Evolutionary conservation across 2,113 vertebrate genomes (phyloP).

Genomic region (Craseonycteris thonglongyai): DNA sequence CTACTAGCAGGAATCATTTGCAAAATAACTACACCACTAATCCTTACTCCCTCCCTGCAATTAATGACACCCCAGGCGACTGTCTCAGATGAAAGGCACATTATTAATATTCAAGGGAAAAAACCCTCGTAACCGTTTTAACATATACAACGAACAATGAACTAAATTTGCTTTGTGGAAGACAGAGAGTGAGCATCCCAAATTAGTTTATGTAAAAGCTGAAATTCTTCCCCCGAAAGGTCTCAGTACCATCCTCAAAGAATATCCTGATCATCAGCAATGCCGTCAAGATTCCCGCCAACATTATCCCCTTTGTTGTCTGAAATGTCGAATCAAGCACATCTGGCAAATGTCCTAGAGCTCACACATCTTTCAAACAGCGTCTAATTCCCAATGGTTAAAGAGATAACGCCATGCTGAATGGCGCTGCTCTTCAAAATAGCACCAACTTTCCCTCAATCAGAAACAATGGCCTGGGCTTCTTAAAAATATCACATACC

Average conservation of each 20-base stretch:
- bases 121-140: conserved; percentile 71
- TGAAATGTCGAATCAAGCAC: conserved; percentile 75
- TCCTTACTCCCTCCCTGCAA: conserved; percentile 64
- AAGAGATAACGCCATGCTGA: conserved; percentile 60
- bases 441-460: conserved; percentile 73
- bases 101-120: conserved; percentile 77
- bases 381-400: conserved; percentile 68
- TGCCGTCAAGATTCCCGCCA: conserved; percentile 73
- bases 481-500: conserved; percentile 67
- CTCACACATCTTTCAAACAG: conserved; percentile 72
- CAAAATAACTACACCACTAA: conserved; percentile 58
- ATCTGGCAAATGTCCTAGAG: conserved; percentile 77
- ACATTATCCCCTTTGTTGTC: conserved; percentile 77
- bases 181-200: conserved; percentile 73
- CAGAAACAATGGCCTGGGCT: conserved; percentile 70
- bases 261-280: conserved; percentile 76
- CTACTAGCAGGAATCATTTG: conserved; percentile 53
- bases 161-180: conserved; percentile 76
- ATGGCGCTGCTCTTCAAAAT: conserved; percentile 66
- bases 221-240: conserved; percentile 74
- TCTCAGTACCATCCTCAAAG: conserved; percentile 74
- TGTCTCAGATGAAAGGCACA: conserved; percentile 71
- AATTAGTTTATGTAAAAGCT: conserved; percentile 76
- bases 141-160: conserved; percentile 76
- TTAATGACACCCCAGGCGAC: conserved; percentile 70